phyloP scores from a whole-genome alignment of 1,140 invertebrate species.

The Aphelenchoides fujianensis region DNA sequence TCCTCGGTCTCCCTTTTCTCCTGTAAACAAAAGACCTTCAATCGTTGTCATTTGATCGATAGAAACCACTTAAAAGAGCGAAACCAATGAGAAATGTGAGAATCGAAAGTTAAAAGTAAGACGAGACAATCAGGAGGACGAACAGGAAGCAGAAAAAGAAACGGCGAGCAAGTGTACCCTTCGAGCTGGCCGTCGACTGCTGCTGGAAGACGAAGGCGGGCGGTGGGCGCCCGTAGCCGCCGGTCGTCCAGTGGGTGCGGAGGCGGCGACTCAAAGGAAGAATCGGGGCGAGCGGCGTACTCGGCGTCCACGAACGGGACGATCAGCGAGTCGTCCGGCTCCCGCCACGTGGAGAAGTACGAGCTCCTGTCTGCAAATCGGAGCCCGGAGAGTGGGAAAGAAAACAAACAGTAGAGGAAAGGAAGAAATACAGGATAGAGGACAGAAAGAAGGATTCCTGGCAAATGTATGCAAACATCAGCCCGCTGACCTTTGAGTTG shows the following conservation, averaged over 20 bases:
- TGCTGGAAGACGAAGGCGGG: slow-evolving; percentile 14
- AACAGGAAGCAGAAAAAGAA: not conserved
- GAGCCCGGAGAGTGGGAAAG: not conserved
- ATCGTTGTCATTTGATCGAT: slow-evolving; percentile 3
- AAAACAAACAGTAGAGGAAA: not conserved
- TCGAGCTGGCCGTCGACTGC: not conserved
- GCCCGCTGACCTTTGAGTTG: not conserved
- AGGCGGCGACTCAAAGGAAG: not conserved
- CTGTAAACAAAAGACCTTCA: slow-evolving; percentile 14
- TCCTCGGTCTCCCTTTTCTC: slow-evolving; percentile 30
- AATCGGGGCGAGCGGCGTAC: not conserved
- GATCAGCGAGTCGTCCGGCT: slow-evolving; percentile 14
- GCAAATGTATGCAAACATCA: not conserved
- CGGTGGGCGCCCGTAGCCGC: not conserved
- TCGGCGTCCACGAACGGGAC: not conserved
- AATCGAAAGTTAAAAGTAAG: not conserved
- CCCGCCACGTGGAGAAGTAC: not conserved
- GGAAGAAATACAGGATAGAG: slow-evolving; percentile 1
- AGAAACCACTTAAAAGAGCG: not conserved
- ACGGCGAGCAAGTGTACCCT: not conserved
- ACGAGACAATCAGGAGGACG: not conserved
- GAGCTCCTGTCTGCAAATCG: not conserved
- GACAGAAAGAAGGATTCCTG: no score
- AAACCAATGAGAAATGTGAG: not conserved
- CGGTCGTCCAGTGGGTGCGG: not conserved